Conservation (phyloP, 2,113 vertebrate species). For the Heterotis niloticus region DNA sequence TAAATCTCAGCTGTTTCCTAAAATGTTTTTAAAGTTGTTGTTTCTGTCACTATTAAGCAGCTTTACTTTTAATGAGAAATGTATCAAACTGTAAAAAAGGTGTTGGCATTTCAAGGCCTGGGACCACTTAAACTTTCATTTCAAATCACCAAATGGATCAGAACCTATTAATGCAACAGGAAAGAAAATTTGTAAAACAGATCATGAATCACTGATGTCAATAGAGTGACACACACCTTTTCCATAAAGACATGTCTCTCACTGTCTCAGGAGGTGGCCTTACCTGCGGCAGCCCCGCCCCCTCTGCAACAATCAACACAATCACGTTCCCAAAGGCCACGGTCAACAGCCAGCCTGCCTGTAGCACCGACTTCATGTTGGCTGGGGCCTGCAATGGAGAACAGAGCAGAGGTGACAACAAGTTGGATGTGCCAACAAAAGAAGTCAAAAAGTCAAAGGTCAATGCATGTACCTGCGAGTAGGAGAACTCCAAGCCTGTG, state of each 20-base stretch:
- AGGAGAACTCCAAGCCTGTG: conserved; percentile 95
- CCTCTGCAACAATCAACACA: conserved; percentile 86
- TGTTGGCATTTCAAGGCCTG: too few species aligned
- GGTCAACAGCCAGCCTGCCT: conserved; percentile 92
- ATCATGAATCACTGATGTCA: too few species aligned
- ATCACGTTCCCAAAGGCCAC: conserved; percentile 90
- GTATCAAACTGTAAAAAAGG: too few species aligned
- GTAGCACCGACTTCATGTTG: conserved; percentile 96
- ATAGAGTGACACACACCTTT: too few species aligned
- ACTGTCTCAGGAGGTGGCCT: not conserved
- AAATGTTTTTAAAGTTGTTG: too few species aligned
- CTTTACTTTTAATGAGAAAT: too few species aligned
- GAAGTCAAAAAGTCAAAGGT: not conserved
- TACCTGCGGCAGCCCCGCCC: conserved; percentile 85
- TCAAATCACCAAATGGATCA: too few species aligned
- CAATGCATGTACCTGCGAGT: conserved; percentile 81
- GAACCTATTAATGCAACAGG: not conserved
- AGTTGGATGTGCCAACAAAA: not conserved
- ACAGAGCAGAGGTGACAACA: conserved; percentile 24
- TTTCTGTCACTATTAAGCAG: too few species aligned
- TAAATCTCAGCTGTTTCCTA: too few species aligned
- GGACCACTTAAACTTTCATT: too few species aligned
- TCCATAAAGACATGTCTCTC: too few species aligned
- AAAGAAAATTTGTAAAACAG: not conserved
- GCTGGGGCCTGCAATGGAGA: conserved; percentile 73